A percentile compares a stretch with the other conserved stretches of the same genome.
Evolutionary conservation across 1,140 invertebrate species (phyloP).

Genomic region (Procambarus clarkii): DNA sequence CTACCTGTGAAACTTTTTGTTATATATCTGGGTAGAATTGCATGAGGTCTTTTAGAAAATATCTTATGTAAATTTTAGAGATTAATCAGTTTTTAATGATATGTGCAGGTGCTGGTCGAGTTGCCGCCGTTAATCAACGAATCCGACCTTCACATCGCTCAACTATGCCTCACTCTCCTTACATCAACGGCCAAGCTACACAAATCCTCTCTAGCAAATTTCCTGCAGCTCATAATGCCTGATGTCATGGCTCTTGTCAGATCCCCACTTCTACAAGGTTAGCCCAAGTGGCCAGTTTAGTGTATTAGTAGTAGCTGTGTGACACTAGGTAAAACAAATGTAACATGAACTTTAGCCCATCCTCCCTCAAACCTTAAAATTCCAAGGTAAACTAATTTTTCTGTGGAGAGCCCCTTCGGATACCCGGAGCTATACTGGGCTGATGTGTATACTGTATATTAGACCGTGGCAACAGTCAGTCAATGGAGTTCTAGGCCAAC

Average conservation of each 20-base stretch:
- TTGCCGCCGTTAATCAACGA: conserved; percentile 93
- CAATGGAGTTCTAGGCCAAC: no score
- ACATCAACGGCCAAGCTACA: conserved; percentile 85
- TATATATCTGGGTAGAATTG: not conserved
- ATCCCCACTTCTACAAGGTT: conserved; percentile 92
- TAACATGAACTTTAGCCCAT: no score
- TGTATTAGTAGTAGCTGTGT: no score
- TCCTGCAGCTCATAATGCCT: conserved; percentile 82
- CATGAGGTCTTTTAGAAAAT: no score
- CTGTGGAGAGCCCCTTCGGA: no score
- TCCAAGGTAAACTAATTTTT: no score
- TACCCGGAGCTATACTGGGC: no score
- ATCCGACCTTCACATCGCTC: conserved; percentile 96
- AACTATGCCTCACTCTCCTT: conserved; percentile 87
- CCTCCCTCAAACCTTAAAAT: no score
- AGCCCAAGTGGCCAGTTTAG: conserved; percentile 75
- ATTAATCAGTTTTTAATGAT: not conserved
- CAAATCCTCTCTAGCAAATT: conserved; percentile 75
- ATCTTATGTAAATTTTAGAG: no score
- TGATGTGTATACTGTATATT: no score
- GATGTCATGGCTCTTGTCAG: conserved; percentile 91
- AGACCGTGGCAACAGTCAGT: no score
- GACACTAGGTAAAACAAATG: no score
- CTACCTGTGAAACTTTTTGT: not conserved
- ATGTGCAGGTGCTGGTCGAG: conserved; percentile 83